Base-by-base conservation (phyloP, 2,113 vertebrate genomes). In the Micromys minutus region DNA sequence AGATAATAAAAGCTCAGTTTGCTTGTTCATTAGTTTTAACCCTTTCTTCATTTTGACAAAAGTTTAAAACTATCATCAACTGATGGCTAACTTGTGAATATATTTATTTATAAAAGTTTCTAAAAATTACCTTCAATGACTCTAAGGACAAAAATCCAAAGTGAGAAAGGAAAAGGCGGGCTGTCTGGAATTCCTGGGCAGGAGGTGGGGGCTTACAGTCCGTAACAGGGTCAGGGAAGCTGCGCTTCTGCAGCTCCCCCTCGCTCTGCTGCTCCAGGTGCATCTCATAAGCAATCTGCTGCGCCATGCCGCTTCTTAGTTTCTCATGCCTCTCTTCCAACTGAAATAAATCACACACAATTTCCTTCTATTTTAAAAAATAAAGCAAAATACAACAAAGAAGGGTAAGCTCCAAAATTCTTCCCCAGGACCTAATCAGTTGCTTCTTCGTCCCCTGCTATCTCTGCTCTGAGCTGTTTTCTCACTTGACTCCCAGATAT, bases 171-270 rank as follows among this genome's bases (percentile, higher is more conserved):
- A 99, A 99, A 63, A 99, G 99, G 26, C 99, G 99, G 2, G 99
- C 99, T 8, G 99, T 99, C 97, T 99, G 99, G 98, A 99, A 99
- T 97, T 99, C 99, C 98, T 99, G 99, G 0, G 99, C 98, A 5
- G 99, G 99, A 0, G 99, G 96, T 0, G 99, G 99, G 45, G 99
- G 99, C 96, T 99, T 99, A 94, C 99, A 99, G 91, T 99, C 99
- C 0, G 99, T 99, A 95, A 99, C 29, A 0, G 99, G 99, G 87
- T 99, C 99, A 0, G 99, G 99, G 96, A 99, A 99, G 93, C 97
- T 98, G 96, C 99, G 99, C 97, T 98, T 99, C 89, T 97, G 98
- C 98, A 99, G 98, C 79, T 99, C 98, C 67, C 99, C 99, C 84
- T 99, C 99, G 45, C 99, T 99, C 50, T 98, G 98, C 57, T 99